Percentiles rank a stretch among this genome's conserved stretches.
These are phyloP conservation scores for Zelleria hepariella DNA, from an alignment of 2,888 invertebrate genomes.

Conservation along the genomic window DNA sequence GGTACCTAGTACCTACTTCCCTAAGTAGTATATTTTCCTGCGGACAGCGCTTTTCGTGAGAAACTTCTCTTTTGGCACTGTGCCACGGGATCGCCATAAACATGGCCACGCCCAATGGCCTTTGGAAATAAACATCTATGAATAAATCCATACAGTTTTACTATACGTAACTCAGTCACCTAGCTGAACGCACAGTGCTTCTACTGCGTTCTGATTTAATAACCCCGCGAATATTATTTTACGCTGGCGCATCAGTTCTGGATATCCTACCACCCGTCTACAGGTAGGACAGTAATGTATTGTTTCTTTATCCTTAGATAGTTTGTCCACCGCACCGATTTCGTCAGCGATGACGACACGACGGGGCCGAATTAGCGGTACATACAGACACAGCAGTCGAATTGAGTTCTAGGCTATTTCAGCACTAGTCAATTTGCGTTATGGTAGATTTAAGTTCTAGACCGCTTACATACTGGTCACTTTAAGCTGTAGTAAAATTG, in stretches of 20 bases:
- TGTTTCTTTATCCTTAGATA: too few relatives aligned
- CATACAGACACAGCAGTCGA: too few relatives aligned
- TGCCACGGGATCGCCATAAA: slow-evolving; percentile 39
- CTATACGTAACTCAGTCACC: slow-evolving; percentile 27
- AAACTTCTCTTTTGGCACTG: slow-evolving; percentile 28
- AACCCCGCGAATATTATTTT: slow-evolving; percentile 8
- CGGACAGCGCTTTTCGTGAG: background rate
- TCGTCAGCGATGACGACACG: too few relatives aligned
- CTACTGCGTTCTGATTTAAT: background rate
- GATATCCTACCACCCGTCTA: slow-evolving; percentile 87
- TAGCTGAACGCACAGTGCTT: background rate
- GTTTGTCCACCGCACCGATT: too few relatives aligned
- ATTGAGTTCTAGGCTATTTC: too few relatives aligned
- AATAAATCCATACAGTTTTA: slow-evolving; percentile 52
- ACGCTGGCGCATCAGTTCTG: slow-evolving; percentile 91
- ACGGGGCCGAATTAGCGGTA: too few relatives aligned
- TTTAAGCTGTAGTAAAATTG: too few relatives aligned
- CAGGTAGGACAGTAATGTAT: slow-evolving; percentile 67
- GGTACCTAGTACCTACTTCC: too few relatives aligned
- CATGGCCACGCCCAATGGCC: slow-evolving; percentile 27
- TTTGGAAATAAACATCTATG: slow-evolving; percentile 64
- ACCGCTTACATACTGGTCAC: too few relatives aligned
- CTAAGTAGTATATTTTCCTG: background rate
- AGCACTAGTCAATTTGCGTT: too few relatives aligned
- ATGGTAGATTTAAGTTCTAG: too few relatives aligned